Conservation (phyloP, 2,888 invertebrate species). For the Eilema caniola region DNA sequence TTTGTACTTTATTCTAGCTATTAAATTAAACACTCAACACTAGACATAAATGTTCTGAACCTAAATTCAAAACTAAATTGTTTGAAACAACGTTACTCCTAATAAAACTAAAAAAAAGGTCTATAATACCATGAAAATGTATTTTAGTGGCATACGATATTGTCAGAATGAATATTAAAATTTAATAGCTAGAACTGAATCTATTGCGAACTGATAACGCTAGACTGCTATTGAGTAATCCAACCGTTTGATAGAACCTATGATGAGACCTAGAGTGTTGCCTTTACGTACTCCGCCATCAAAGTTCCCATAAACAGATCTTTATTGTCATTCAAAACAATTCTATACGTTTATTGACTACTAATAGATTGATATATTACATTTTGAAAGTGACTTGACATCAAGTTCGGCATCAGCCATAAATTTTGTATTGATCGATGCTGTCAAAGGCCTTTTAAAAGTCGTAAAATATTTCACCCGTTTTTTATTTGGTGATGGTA, state of each 20-base stretch:
- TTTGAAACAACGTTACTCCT: not conserved
- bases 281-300: slow-evolving; percentile 23
- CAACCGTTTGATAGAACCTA: slow-evolving; percentile 10
- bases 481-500: slow-evolving; percentile 49
- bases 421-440: slow-evolving; percentile 39
- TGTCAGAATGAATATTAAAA: not conserved
- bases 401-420: slow-evolving; percentile 36
- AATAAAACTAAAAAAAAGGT: not conserved
- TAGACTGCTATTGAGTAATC: slow-evolving; percentile 12
- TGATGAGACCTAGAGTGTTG: slow-evolving; percentile 16
- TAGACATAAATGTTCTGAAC: not conserved
- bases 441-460: slow-evolving; percentile 47
- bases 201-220: not conserved
- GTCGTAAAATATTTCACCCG: slow-evolving; percentile 52
- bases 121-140: not conserved
- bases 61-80: not conserved
- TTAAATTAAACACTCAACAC: not conserved
- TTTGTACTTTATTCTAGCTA: not conserved
- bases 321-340: slow-evolving; percentile 24
- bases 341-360: slow-evolving; percentile 24
- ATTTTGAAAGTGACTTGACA: slow-evolving; percentile 32
- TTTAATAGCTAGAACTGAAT: not conserved
- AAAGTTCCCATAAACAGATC: slow-evolving; percentile 15
- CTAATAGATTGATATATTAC: slow-evolving; percentile 13
- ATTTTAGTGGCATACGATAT: not conserved